Evolutionary conservation across 2,888 invertebrate genomes (phyloP), one percentile per base, ranked within the genome.

Genomic region (Subacronicta megacephala): DNA sequence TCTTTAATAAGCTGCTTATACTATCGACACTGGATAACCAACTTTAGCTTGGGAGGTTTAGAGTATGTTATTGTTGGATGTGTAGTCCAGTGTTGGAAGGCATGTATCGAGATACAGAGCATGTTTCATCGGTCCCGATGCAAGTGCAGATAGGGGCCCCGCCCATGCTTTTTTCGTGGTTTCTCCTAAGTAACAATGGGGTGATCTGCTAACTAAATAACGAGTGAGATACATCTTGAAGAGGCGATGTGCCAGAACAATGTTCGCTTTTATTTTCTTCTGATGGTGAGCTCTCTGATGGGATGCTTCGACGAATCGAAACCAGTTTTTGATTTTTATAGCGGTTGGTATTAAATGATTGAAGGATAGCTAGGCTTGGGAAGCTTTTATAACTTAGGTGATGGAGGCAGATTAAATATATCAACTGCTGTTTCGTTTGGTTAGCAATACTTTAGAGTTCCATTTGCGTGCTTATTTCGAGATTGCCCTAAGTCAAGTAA

Each of bases 191-290:
- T 89, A 93, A 94, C 93, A 94, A 94, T 93, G 93, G 91, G 85
- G 85, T 89, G 92, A 94, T 94, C 93, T 89, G 92, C 88, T 92
- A 92, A 93, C 93, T 92, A 93, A 94, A 93, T 93, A 93, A 92
- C 90, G 83, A 87, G 89, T 79, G 77, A 81, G 90, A 90, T 89
- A 81, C 82, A 90, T 88, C 90, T 75, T 56, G 60, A 73, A 83
- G 81, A 82, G 83, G 81, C 83, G 83, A 82, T 85, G 86, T 85
- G 85, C 81, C 81, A 81, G 84, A 85, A 86, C 86, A 85, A 85
- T 86, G 84, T 85, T 77, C 76, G 68, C 46, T 66, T 78, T 83
- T 84, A 82, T 84, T 83, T 82, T 80, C 75, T 77, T 78, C 75
- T 73, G 77, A 72, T 79, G 79, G 57, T 63, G 46, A 43, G 60